Percentiles rank a stretch among this genome's conserved stretches.
Evolutionary conservation across 2,888 invertebrate species (phyloP).

Genomic region (Pollenia amentaria): DNA sequence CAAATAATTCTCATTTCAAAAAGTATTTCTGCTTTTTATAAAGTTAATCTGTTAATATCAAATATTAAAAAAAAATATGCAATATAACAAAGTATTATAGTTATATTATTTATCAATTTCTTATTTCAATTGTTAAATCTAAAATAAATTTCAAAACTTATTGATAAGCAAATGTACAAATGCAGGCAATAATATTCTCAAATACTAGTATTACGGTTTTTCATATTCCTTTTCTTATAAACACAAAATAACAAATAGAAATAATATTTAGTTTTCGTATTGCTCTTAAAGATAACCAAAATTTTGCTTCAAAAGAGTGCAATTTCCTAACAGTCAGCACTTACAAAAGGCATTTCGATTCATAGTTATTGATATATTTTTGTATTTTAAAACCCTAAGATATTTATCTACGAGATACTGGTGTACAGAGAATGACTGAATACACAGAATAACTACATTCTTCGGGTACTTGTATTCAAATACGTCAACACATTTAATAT

Average conservation of each 20-base stretch:
- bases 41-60: no score
- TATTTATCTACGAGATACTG: neutral
- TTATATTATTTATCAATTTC: neutral
- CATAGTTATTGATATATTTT: slow-evolving; percentile 19
- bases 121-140: slow-evolving; percentile 15
- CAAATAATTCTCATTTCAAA: no score
- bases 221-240: neutral
- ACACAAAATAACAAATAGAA: neutral
- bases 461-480: neutral
- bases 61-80: neutral
- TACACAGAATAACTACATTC: neutral
- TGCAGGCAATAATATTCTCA: slow-evolving; percentile 13
- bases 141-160: slow-evolving; percentile 53
- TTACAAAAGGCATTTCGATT: slow-evolving; percentile 3
- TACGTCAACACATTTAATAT: slow-evolving; percentile 1
- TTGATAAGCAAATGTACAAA: slow-evolving; percentile 40
- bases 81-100: neutral
- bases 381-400: neutral
- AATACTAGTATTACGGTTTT: neutral
- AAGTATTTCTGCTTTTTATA: no score
- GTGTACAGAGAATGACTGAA: neutral
- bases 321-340: slow-evolving; percentile 14
- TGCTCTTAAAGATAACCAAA: slow-evolving; percentile 7
- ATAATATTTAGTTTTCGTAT: slow-evolving; percentile 10
- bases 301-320: neutral